Percentiles rank a stretch among this genome's conserved stretches.
Conservation (phyloP, 1,140 invertebrate genomes). For the Mactra quadrangularis region DNA sequence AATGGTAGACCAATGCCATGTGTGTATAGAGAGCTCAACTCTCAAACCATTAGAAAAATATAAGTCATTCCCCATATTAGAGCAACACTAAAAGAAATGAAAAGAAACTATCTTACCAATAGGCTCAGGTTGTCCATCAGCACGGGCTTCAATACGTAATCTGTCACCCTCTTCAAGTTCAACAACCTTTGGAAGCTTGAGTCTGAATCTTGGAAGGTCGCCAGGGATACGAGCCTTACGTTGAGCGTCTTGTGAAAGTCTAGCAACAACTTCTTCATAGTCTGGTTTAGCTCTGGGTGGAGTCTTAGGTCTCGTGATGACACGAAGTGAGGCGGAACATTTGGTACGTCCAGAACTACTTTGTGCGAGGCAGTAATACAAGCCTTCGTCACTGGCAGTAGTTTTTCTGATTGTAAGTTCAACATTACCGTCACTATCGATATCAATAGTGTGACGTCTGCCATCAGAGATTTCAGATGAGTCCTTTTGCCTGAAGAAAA, state of each 20-base stretch:
- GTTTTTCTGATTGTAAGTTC: conserved; percentile 77
- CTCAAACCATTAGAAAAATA: too few species aligned
- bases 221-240: conserved; percentile 23
- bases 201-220: conserved; percentile 73
- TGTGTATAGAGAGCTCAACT: too few species aligned
- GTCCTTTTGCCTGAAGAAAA: conserved; percentile 79
- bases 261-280: conserved; percentile 26
- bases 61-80: too few species aligned
- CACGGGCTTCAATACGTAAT: conserved; percentile 76
- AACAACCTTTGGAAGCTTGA: conserved; percentile 75
- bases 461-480: conserved; percentile 69
- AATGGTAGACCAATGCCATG: too few species aligned
- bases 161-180: conserved; percentile 79
- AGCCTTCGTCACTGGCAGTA: conserved; percentile 75
- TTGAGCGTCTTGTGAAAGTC: conserved; percentile 1
- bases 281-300: conserved; percentile 32
- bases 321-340: conserved; percentile 78
- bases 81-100: too few species aligned
- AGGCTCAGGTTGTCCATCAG: conserved; percentile 79
- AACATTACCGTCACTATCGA: conserved; percentile 74
- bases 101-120: conserved; percentile 77
- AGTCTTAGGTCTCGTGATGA: conserved; percentile 64
- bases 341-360: conserved; percentile 77
- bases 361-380: conserved; percentile 79
- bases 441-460: conserved; percentile 66